Conservation (phyloP, 2,113 vertebrate species). For the Ranitomeya imitator region DNA sequence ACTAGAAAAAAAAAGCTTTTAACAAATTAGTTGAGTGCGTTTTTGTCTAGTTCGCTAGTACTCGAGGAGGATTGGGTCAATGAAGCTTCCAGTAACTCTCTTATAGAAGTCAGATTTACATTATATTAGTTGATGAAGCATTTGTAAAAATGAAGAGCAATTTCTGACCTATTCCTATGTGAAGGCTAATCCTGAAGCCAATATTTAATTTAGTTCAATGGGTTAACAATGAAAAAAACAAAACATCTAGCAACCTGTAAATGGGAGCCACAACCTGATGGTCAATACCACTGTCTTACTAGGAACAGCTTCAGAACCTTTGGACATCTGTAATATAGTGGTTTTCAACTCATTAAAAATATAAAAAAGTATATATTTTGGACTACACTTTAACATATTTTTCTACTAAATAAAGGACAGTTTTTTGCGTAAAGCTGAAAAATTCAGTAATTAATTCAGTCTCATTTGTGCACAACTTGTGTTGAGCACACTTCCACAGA, state of each 20-base stretch:
- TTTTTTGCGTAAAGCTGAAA: neutral
- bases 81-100: neutral
- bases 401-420: too few species aligned
- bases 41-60: neutral
- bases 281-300: neutral
- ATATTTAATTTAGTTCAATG: neutral
- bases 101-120: neutral
- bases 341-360: neutral
- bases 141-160: neutral
- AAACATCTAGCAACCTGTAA: neutral
- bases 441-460: slow-evolving; percentile 41
- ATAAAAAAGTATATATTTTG: neutral
- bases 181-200: neutral
- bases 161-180: neutral
- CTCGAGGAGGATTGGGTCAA: neutral
- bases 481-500: neutral
- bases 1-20: neutral
- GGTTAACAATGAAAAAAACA: neutral
- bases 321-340: neutral
- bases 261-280: neutral
- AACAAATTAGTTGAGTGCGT: neutral
- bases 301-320: neutral
- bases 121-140: neutral
- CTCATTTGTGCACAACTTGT: slow-evolving; percentile 11
- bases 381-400: too few species aligned